Evolutionary conservation across 2,888 invertebrate genomes (phyloP).

Genomic region (Xanthorhoe spadicearia): DNA sequence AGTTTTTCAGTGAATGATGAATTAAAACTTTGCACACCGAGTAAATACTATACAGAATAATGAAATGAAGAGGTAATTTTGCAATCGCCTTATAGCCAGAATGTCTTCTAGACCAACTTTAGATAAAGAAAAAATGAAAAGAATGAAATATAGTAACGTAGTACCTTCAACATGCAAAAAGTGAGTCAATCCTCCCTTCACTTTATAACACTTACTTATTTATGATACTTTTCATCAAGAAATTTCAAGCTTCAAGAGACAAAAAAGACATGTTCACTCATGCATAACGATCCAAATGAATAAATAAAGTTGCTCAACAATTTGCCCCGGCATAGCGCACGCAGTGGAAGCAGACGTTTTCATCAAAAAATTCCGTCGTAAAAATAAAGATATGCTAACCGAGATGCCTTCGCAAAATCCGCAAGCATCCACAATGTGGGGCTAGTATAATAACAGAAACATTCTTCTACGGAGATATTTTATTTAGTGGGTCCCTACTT

Average conservation of each 20-base stretch:
- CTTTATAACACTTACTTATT: no score
- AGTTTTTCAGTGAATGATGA: no score
- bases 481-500: conserved; percentile 74
- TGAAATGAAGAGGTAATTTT: no score
- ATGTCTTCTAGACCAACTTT: no score
- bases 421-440: conserved; percentile 32
- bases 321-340: conserved; percentile 5
- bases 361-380: conserved; percentile 32
- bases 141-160: background rate
- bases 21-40: no score
- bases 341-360: conserved; percentile 18
- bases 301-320: conserved; percentile 6
- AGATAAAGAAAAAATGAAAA: no score
- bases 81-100: no score
- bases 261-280: background rate
- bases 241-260: background rate
- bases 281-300: background rate
- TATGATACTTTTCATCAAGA: no score
- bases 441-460: conserved; percentile 54
- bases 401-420: conserved; percentile 27
- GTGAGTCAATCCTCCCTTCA: no score
- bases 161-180: background rate
- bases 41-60: no score
- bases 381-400: conserved; percentile 28
- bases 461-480: conserved; percentile 71